Evolutionary conservation across 2,113 vertebrate species (phyloP), one percentile per base, ranked within the genome.

Genomic region (Mirounga angustirostris): DNA sequence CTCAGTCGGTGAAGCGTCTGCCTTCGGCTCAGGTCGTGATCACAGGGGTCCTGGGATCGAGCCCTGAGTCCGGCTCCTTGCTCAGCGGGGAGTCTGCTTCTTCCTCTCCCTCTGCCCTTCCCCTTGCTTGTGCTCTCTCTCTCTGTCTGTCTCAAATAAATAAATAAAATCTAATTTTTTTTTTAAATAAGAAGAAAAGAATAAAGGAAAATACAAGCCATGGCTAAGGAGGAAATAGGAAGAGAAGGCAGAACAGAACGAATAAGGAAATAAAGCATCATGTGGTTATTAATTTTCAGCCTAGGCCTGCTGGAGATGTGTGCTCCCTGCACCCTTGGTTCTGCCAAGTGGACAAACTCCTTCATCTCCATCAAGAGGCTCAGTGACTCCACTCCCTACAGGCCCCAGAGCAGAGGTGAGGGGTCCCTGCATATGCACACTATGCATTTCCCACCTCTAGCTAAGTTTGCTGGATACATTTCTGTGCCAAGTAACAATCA

Each of bases 301-400:
- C 15, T 18, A 6, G 14, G 21, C 40, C 52, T 84, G 7, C 43
- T 36, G 7, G 33, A 8, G 0, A 12, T 0, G 4, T 0, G 2
- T 2, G n/a, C 65, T 46, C 59, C 0, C 5, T 5, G 14, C 1
- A n/a, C n/a, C 15, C 7, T 67, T 4, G 2, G 5, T 28, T 30
- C 40, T 46, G 61, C 21, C 26, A 9, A 15, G 21, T 10, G 8
- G 50, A 18, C 10, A 24, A 1, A 5, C 11, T 4, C 13, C 16
- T 36, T 61, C 0, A 0, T 6, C 7, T 22, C 50, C 52, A 13
- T 2, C 71, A 4, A 22, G 59, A 9, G 7, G 1, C 30, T 58
- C 8, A 1, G 2, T 22, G 67, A 16, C 58, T 74, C 30, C 50
- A 21, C 87, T 36, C 21, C n/a, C 26, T 52, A 26, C 33, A 61